phyloP scores from a whole-genome alignment of 2,797 vertebrate genomes.

The Syngnathus rostellatus region DNA sequence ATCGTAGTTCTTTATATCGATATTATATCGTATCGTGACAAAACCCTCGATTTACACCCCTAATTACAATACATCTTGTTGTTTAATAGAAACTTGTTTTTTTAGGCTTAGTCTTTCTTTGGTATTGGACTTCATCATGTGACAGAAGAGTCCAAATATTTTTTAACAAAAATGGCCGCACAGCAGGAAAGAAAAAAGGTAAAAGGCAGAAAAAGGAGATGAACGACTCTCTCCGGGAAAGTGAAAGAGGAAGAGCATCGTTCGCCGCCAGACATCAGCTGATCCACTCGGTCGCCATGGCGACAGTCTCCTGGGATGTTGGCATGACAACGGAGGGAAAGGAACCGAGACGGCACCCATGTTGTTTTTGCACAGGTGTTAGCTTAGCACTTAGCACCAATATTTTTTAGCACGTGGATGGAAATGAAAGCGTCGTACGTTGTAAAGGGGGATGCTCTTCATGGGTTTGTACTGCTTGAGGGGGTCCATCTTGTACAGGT shows the following conservation, averaged over 20 bases:
- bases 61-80: neutral
- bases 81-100: too few relatives aligned
- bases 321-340: slow-evolving; percentile 66
- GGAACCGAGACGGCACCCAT: slow-evolving; percentile 18
- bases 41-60: too few relatives aligned
- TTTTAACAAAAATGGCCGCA: neutral
- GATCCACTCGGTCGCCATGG: slow-evolving; percentile 82
- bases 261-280: slow-evolving; percentile 79
- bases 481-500: slow-evolving; percentile 98
- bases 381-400: too few relatives aligned
- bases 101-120: too few relatives aligned
- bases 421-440: slow-evolving; percentile 65
- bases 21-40: too few relatives aligned
- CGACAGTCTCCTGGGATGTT: slow-evolving; percentile 81
- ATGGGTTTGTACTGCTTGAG: slow-evolving; percentile 92
- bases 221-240: neutral
- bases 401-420: too few relatives aligned
- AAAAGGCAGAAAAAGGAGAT: neutral
- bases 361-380: neutral
- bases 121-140: too few relatives aligned
- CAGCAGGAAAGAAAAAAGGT: neutral
- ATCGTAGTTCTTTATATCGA: too few relatives aligned
- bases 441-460: slow-evolving; percentile 95
- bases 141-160: too few relatives aligned
- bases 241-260: slow-evolving; percentile 26